Evolutionary conservation across 2,888 invertebrate species (phyloP).

Genomic region (Tenthredo livida): DNA sequence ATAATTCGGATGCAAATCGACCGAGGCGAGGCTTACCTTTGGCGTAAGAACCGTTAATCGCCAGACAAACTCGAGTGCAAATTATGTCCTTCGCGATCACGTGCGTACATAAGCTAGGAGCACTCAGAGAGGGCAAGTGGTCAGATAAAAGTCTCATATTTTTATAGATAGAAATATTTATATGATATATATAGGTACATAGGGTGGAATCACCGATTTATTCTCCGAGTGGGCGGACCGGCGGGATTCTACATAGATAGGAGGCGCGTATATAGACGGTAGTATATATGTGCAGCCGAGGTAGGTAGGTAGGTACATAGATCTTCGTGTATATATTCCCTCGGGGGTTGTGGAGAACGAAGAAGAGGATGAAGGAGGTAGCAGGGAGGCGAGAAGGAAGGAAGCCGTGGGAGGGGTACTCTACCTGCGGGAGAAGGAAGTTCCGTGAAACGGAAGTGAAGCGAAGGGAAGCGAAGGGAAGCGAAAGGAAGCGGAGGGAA

Average conservation of each 20-base stretch:
- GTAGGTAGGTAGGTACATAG: conserved; percentile 22
- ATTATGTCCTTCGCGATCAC: neutral
- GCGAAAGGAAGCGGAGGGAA: conserved; percentile 58
- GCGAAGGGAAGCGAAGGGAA: conserved; percentile 54
- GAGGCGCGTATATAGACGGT: neutral
- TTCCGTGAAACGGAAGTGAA: conserved; percentile 56
- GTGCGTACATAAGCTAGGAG: neutral
- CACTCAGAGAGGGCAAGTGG: neutral
- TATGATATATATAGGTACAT: neutral
- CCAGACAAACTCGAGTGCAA: neutral
- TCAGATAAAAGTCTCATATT: neutral
- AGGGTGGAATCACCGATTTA: neutral
- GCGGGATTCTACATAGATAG: neutral
- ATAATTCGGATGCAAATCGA: conserved; percentile 41
- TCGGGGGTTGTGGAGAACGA: conserved; percentile 22
- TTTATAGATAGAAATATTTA: neutral
- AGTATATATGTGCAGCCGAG: neutral
- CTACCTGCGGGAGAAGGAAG: conserved; percentile 57
- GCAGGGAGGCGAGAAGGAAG: conserved; percentile 49
- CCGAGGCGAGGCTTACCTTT: conserved; percentile 31
- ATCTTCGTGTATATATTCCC: conserved; percentile 23
- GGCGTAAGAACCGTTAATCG: conserved; percentile 38
- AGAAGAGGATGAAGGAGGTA: neutral
- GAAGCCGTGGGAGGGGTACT: conserved; percentile 44
- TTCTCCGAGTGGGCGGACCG: neutral